These are phyloP conservation scores for Gordius sp. DNA, from an alignment of 2,888 invertebrate species.

Conservation along the genomic window DNA sequence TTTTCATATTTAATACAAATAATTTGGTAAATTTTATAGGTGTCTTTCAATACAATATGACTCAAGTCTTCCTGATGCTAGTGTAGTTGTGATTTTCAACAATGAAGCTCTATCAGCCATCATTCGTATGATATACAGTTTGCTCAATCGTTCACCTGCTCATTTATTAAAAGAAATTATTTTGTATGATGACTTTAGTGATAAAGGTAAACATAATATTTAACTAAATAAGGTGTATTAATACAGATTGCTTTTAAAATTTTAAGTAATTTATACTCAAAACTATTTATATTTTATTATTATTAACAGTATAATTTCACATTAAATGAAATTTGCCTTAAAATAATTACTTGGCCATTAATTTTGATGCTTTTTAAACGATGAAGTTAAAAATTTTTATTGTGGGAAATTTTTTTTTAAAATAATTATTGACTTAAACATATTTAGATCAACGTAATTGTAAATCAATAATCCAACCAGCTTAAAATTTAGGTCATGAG, in stretches of 20 bases:
- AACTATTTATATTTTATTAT: too few relatives aligned
- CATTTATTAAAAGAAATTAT: constrained; percentile 56
- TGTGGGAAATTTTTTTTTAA: too few relatives aligned
- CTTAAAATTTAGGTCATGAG: too few relatives aligned
- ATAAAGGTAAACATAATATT: constrained; percentile 33
- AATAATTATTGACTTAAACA: too few relatives aligned
- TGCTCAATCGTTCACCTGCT: constrained; percentile 43
- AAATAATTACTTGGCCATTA: too few relatives aligned
- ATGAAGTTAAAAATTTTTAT: too few relatives aligned
- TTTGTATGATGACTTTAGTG: constrained; percentile 66
- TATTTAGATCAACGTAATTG: too few relatives aligned
- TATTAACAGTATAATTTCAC: too few relatives aligned
- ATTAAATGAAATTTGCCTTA: too few relatives aligned
- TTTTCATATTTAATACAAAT: not conserved
- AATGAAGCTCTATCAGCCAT: constrained; percentile 63
- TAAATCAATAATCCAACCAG: too few relatives aligned
- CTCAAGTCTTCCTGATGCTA: constrained; percentile 41
- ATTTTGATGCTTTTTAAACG: too few relatives aligned
- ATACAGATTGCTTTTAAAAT: constrained; percentile 13
- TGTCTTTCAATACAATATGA: constrained; percentile 38
- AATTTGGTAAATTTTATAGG: constrained; percentile 28
- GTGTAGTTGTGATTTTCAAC: constrained; percentile 45
- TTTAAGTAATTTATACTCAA: too few relatives aligned
- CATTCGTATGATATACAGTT: constrained; percentile 52
- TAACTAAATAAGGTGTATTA: not conserved